These are phyloP conservation scores for Schlechtendalia chinensis DNA, from an alignment of 1,140 invertebrate genomes.

Conservation along the genomic window DNA sequence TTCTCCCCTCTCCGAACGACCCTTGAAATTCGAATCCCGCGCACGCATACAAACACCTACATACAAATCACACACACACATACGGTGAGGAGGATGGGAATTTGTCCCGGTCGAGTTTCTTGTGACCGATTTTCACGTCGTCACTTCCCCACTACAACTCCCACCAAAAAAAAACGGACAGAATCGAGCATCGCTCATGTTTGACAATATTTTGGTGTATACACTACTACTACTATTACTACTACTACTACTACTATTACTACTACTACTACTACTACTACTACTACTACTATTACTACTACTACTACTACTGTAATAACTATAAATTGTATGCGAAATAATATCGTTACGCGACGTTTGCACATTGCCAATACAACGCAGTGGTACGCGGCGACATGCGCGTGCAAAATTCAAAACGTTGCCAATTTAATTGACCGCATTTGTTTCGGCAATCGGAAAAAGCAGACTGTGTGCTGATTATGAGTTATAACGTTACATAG, in stretches of 20 bases:
- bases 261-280: too few relatives aligned
- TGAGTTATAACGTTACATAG: too few relatives aligned
- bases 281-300: too few relatives aligned
- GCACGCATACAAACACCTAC: background rate
- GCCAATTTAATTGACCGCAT: conserved; percentile 7
- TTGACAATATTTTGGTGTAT: background rate
- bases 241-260: too few relatives aligned
- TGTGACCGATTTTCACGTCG: background rate
- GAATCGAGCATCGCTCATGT: too few relatives aligned
- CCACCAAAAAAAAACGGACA: too few relatives aligned
- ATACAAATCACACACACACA: too few relatives aligned
- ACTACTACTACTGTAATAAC: background rate
- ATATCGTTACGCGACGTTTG: background rate
- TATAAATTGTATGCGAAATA: background rate
- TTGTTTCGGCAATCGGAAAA: background rate
- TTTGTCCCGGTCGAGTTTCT: background rate
- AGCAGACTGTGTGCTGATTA: background rate
- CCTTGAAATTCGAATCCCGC: conserved; percentile 7
- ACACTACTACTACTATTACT: too few relatives aligned
- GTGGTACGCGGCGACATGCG: too few relatives aligned
- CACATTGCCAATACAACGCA: too few relatives aligned
- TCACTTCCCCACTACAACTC: background rate
- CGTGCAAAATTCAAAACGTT: conserved; percentile 23
- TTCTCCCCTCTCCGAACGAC: background rate
- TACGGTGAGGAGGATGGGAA: too few relatives aligned